These are phyloP conservation scores for Hyppa rectilinea DNA, from an alignment of 2,888 invertebrate genomes.

Conservation along the genomic window DNA sequence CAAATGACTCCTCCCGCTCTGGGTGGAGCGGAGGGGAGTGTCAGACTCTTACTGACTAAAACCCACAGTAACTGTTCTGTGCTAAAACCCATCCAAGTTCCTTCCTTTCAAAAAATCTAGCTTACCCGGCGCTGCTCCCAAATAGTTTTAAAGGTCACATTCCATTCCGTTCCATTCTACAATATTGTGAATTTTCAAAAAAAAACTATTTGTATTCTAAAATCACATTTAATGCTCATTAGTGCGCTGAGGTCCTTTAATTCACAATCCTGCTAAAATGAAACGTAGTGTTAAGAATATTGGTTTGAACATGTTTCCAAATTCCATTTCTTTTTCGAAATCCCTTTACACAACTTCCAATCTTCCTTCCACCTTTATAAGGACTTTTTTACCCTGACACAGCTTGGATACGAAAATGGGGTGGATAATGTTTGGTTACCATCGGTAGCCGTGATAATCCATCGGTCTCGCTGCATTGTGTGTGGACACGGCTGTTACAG, in stretches of 20 bases:
- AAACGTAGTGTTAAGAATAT: slow-evolving; percentile 26
- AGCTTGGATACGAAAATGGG: slow-evolving; percentile 23
- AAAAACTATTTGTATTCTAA: not conserved
- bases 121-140: no score
- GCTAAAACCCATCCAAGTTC: no score
- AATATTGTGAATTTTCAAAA: not conserved
- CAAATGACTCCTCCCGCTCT: no score
- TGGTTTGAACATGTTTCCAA: not conserved
- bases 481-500: slow-evolving; percentile 67
- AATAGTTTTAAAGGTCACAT: not conserved
- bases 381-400: slow-evolving; percentile 7
- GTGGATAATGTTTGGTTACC: slow-evolving; percentile 61
- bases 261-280: slow-evolving; percentile 19
- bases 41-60: no score
- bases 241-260: not conserved
- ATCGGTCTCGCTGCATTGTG: slow-evolving; percentile 71
- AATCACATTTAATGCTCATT: not conserved
- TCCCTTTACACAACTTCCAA: not conserved
- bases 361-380: not conserved
- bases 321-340: slow-evolving; percentile 12
- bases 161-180: not conserved
- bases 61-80: no score
- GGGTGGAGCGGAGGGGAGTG: no score
- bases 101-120: no score
- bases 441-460: slow-evolving; percentile 73